Evolutionary conservation across 2,888 invertebrate species (phyloP), one percentile per base, ranked within the genome.

Genomic region (Agrilus mali): DNA sequence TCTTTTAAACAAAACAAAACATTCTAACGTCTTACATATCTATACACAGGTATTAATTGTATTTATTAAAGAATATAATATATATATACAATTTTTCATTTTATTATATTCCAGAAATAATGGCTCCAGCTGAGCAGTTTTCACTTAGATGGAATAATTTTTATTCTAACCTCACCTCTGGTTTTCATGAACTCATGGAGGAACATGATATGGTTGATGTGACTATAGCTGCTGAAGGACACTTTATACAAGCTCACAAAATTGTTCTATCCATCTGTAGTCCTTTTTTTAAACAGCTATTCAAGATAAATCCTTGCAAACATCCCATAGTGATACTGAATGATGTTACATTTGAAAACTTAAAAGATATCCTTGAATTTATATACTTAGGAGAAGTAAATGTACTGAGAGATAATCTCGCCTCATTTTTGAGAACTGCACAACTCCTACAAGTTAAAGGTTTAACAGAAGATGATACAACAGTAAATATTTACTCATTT

Each of bases 141-240:
- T 82, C 82, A 43, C 66, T 85, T 55, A 73, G 82, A 55, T 85
- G 84, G 84, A 85, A 85, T 63, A 84, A 84, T 63, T 84, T 83
- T 67, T 81, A 83, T 62, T 75, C 78, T 50, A 85, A 84, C 66
- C 66, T 85, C 53, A 77, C 81, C 36, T 74, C 78, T 53, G 82
- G 82, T 32, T 78, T 85, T 59, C 80, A 82, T 59, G 78, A 78
- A 41, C 68, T 85, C 50, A 63, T 84, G 50, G 77, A 80, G 54
- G 78, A 78, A 50, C 79, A 82, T 51, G 82, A 83, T 57, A 69
- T 85, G 64, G 83, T 84, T 39, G 85, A 85, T 59, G 84, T 84
- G 51, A 85, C 85, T 27, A 66, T 85, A 52, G 82, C 84, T 43
- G 82, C 82, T 42, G 84, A 80, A 46, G 85, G 84, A n/a, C 78